These are phyloP conservation scores for Rhinoderma darwinii DNA, from an alignment of 2,113 vertebrate species.

Conservation along the genomic window DNA sequence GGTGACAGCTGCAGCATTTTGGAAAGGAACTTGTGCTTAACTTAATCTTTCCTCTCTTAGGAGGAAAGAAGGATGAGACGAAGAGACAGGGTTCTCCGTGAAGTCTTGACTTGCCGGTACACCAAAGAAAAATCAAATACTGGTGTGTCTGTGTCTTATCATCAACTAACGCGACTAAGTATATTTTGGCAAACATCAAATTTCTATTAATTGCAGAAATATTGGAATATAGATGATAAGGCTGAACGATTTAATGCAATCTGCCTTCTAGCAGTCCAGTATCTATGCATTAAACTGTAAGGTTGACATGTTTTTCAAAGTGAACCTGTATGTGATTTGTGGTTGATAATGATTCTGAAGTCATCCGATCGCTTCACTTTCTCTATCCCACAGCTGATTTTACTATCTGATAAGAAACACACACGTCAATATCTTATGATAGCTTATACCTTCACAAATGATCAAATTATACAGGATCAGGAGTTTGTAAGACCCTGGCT, in stretches of 20 bases:
- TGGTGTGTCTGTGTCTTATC: neutral
- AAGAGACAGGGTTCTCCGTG: constrained; percentile 7
- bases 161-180: neutral
- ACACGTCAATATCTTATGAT: constrained; percentile 40
- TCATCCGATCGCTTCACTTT: constrained; percentile 26
- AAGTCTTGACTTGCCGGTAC: neutral
- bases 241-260: neutral
- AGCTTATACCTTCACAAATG: neutral
- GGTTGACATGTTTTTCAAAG: constrained; percentile 36
- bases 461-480: constrained; percentile 28
- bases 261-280: neutral
- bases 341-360: constrained; percentile 29
- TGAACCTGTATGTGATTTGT: constrained; percentile 9
- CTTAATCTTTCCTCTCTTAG: constrained; percentile 47
- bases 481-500: neutral
- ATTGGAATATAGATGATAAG: neutral
- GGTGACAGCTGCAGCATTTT: constrained; percentile 50
- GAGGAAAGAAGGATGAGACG: neutral
- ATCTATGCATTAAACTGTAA: neutral
- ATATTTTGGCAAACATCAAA: neutral
- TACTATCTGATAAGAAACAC: constrained; percentile 12
- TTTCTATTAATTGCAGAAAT: neutral
- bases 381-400: constrained; percentile 27
- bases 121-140: neutral
- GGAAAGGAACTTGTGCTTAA: constrained; percentile 34